These are phyloP conservation scores for Anastrepha ludens DNA, from an alignment of 1,140 invertebrate genomes.

Conservation along the genomic window DNA sequence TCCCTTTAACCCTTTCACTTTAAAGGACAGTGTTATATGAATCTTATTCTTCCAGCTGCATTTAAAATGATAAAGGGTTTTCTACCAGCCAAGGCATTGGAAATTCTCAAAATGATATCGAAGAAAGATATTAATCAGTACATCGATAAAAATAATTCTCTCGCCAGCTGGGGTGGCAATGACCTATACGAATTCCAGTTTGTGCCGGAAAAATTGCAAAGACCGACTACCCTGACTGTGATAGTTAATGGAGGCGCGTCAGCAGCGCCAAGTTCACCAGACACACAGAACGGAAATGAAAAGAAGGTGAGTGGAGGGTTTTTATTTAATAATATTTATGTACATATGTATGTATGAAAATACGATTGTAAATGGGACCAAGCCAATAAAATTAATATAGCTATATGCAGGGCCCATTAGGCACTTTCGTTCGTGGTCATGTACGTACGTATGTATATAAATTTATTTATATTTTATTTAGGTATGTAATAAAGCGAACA, in stretches of 20 bases:
- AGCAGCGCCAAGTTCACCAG: not conserved
- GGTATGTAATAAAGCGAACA: not conserved
- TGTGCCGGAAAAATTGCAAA: slow-evolving; percentile 72
- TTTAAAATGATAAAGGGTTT: slow-evolving; percentile 94
- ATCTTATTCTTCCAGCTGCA: slow-evolving; percentile 80
- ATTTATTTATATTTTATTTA: too few species aligned
- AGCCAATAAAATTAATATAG: too few species aligned
- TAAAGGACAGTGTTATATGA: not conserved
- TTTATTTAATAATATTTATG: not conserved
- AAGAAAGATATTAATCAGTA: slow-evolving; percentile 86
- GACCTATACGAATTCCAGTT: slow-evolving; percentile 85
- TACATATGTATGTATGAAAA: not conserved
- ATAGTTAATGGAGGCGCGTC: slow-evolving; percentile 5
- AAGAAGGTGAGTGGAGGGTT: slow-evolving; percentile 21
- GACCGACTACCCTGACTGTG: slow-evolving; percentile 27
- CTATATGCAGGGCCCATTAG: too few species aligned
- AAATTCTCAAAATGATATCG: slow-evolving; percentile 92
- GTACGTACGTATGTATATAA: not conserved
- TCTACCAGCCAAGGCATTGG: slow-evolving; percentile 90
- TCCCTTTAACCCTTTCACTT: slow-evolving; percentile 32
- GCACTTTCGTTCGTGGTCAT: not conserved
- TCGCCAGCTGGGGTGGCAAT: slow-evolving; percentile 90
- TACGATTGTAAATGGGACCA: not conserved
- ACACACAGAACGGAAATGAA: not conserved
- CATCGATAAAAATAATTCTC: slow-evolving; percentile 84